Percentiles rank a stretch among this genome's conserved stretches.
phyloP scores from a whole-genome alignment of 2,113 vertebrate species.

The Muscicapa adusta region DNA sequence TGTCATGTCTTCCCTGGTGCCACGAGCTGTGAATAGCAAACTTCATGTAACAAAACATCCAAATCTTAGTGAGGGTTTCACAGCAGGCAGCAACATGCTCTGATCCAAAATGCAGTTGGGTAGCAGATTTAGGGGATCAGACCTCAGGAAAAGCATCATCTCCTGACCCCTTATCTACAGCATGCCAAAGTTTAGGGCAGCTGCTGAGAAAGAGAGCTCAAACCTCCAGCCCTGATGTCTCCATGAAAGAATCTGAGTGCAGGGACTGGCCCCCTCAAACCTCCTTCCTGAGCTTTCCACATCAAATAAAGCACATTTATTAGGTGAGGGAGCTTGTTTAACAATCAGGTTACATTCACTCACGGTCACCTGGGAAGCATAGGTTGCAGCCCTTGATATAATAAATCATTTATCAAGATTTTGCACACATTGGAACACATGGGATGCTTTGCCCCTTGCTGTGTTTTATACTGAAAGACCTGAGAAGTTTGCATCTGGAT shows the following conservation, averaged over 20 bases:
- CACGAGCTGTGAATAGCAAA: background rate
- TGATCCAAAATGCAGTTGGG: background rate
- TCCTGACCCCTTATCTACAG: background rate
- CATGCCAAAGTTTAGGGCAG: background rate
- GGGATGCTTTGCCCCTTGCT: constrained; percentile 23
- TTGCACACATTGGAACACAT: constrained; percentile 10
- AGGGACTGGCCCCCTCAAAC: background rate
- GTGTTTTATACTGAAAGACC: background rate
- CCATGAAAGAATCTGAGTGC: background rate
- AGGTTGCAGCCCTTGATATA: background rate
- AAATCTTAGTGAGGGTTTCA: background rate
- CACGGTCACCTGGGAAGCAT: background rate
- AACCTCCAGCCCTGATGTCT: background rate
- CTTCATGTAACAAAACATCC: background rate
- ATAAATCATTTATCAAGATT: constrained; percentile 36
- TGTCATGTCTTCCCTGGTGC: background rate
- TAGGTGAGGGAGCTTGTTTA: constrained; percentile 44
- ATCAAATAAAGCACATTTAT: constrained; percentile 39
- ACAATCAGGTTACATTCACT: background rate
- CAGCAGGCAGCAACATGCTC: background rate
- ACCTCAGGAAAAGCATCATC: background rate
- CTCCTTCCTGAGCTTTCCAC: background rate
- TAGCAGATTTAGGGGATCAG: background rate
- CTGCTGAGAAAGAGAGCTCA: background rate
- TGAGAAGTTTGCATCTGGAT: constrained; percentile 13